phyloP scores from a whole-genome alignment of 2,888 invertebrate species.

The Acanthosepion esculentum region DNA sequence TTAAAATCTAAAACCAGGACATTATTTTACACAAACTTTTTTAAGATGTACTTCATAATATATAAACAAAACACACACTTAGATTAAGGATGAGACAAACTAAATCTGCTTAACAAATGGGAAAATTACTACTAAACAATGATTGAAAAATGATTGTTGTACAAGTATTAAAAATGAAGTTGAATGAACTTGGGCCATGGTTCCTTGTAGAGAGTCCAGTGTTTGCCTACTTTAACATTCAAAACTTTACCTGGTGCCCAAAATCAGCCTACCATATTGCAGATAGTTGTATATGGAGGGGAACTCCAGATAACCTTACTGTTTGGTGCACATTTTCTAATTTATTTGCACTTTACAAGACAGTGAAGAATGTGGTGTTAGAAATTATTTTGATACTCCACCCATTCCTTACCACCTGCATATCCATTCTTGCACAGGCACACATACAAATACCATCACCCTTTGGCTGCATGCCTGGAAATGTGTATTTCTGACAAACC shows the following conservation, averaged over 20 bases:
- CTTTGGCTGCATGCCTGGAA: neutral
- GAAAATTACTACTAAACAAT: neutral
- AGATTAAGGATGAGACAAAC: too few species aligned
- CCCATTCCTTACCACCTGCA: neutral
- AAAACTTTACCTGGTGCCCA: neutral
- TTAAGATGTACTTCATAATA: neutral
- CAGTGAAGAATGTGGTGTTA: neutral
- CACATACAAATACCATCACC: neutral
- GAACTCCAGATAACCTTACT: neutral
- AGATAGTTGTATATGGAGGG: neutral
- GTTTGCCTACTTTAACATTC: neutral
- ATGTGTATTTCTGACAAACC: neutral
- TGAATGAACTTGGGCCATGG: neutral
- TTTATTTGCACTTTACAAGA: slow-evolving; percentile 33
- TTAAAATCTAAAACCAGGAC: neutral
- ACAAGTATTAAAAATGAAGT: neutral
- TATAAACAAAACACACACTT: too few species aligned
- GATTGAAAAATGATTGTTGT: neutral
- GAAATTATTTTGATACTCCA: neutral
- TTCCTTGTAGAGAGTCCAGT: neutral
- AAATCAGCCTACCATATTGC: neutral
- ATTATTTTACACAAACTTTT: neutral
- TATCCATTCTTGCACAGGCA: neutral
- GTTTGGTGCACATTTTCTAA: neutral
- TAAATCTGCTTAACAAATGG: neutral